Conservation (phyloP, 1,140 invertebrate genomes). For the Leptopilina boulardi region DNA sequence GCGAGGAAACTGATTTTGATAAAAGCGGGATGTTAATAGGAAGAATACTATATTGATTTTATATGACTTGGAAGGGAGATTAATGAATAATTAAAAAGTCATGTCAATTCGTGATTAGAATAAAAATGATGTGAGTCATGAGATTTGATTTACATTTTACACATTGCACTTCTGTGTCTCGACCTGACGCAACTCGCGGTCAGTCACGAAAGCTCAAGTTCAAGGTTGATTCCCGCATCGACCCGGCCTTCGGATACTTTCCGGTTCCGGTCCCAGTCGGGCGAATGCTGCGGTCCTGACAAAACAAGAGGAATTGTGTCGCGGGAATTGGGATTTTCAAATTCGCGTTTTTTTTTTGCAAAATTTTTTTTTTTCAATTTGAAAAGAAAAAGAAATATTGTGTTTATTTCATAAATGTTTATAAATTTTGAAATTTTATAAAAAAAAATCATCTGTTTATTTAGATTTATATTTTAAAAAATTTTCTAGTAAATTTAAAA, state of each 20-base stretch:
- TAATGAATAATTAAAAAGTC: conserved; percentile 4
- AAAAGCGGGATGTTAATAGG: too few relatives aligned
- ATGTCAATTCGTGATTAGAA: background rate
- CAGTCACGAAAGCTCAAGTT: conserved; percentile 60
- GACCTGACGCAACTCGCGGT: conserved; percentile 44
- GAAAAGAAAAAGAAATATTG: too few relatives aligned
- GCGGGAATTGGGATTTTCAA: background rate
- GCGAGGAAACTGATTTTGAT: too few relatives aligned
- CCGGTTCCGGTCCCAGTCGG: conserved; percentile 29
- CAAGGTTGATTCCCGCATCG: conserved; percentile 57
- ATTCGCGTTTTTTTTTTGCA: too few relatives aligned
- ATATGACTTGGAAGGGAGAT: background rate
- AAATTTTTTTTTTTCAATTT: too few relatives aligned
- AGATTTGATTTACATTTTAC: background rate
- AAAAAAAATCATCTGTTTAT: too few relatives aligned
- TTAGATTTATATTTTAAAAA: too few relatives aligned
- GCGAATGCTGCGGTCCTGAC: conserved; percentile 17
- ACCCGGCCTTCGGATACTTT: conserved; percentile 49
- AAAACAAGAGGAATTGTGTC: background rate
- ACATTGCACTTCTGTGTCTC: background rate
- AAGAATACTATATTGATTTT: background rate
- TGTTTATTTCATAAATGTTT: too few relatives aligned
- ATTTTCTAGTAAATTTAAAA: too few relatives aligned
- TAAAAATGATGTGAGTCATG: background rate
- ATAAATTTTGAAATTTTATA: too few relatives aligned